A percentile compares a stretch with the other conserved stretches of the same genome.
Conservation (phyloP, 1,140 invertebrate species). For the Euwallacea similis region DNA sequence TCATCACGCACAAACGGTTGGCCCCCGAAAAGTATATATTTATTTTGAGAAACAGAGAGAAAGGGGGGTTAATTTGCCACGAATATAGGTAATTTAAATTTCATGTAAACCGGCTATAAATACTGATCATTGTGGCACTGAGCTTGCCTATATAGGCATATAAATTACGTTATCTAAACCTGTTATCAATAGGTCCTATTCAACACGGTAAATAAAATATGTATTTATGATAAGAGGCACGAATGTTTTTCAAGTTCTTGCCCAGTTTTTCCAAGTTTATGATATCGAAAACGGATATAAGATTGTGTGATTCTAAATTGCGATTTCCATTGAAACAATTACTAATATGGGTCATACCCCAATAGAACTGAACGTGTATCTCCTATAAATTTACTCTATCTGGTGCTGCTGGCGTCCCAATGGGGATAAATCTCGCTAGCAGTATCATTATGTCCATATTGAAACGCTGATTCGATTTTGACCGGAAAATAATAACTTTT, state of each 20-base stretch:
- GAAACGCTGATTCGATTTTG: background rate
- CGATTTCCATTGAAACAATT: background rate
- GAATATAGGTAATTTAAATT: background rate
- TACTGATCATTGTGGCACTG: background rate
- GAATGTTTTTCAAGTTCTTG: background rate
- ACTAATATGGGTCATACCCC: background rate
- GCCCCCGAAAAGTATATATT: background rate
- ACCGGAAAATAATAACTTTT: background rate
- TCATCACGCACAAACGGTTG: conserved; percentile 11
- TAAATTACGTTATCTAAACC: background rate
- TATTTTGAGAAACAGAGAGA: background rate
- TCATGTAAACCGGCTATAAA: conserved; percentile 3
- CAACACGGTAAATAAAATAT: background rate
- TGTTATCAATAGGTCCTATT: background rate
- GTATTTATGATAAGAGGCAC: conserved; percentile 1
- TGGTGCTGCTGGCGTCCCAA: background rate
- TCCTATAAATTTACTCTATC: background rate
- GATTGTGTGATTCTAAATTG: no score
- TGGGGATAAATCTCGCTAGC: conserved; percentile 1
- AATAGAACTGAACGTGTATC: background rate
- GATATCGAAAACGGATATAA: no score
- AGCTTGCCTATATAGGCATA: background rate
- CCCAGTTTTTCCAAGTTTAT: no score
- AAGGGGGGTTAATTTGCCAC: conserved; percentile 1
- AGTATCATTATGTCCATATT: background rate